Conservation (phyloP, 1,140 invertebrate species). For the Thaumatotibia leucotreta region DNA sequence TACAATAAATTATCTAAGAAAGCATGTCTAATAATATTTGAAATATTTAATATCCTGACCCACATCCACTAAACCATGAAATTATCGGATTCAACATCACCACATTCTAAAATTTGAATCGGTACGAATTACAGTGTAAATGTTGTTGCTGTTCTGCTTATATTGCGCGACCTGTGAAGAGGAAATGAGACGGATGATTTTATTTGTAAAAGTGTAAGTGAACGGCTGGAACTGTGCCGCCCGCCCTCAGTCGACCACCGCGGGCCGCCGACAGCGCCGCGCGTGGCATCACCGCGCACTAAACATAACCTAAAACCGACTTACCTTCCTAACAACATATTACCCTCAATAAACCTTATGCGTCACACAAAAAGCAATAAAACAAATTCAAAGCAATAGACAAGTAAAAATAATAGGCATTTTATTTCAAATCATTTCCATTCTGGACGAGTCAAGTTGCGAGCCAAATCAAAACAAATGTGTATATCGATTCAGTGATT, state of each 20-base stretch:
- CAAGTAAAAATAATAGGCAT: background rate
- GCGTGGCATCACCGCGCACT: slow-evolving; percentile 41
- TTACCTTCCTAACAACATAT: slow-evolving; percentile 3
- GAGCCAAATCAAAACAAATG: slow-evolving; percentile 52
- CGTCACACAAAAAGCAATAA: background rate
- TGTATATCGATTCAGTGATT: slow-evolving; percentile 57
- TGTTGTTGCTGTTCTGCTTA: background rate
- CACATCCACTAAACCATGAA: background rate
- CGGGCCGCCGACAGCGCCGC: slow-evolving; percentile 53
- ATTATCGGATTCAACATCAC: background rate
- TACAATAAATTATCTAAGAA: too few species aligned
- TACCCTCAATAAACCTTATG: background rate
- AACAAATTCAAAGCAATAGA: background rate
- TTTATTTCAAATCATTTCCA: slow-evolving; percentile 12
- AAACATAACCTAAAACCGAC: slow-evolving; percentile 60
- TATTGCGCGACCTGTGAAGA: background rate
- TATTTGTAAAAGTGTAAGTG: background rate
- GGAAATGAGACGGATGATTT: slow-evolving; percentile 12
- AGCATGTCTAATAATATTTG: too few species aligned
- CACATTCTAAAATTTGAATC: background rate
- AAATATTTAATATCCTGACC: too few species aligned
- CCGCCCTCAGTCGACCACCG: slow-evolving; percentile 64
- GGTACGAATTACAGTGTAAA: background rate
- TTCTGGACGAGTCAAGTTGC: slow-evolving; percentile 24
- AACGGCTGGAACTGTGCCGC: slow-evolving; percentile 22